phyloP scores from a whole-genome alignment of 2,113 vertebrate species.

The Sinocyclocheilus rhinocerous region DNA sequence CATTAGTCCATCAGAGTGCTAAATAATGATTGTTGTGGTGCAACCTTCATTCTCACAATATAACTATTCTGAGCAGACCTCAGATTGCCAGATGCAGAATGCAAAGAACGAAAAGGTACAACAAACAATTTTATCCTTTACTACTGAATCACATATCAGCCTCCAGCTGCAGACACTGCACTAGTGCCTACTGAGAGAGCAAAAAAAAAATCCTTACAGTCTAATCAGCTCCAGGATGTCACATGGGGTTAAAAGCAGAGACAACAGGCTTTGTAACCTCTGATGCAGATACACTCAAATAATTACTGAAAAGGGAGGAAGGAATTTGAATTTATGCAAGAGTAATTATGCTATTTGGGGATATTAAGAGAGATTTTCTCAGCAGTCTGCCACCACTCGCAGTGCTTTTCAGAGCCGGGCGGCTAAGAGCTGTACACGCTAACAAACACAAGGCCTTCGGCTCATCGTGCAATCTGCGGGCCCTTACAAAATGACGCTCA shows the following conservation, averaged over 20 bases:
- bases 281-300: constrained; percentile 62
- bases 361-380: constrained; percentile 62
- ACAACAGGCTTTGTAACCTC: constrained; percentile 63
- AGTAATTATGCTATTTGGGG: constrained; percentile 63
- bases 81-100: background rate
- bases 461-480: constrained; percentile 64
- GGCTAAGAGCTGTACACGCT: constrained; percentile 52
- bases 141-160: background rate
- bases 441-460: constrained; percentile 56
- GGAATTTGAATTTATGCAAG: constrained; percentile 63
- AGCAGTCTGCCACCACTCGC: constrained; percentile 54
- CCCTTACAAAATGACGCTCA: constrained; percentile 58
- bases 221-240: constrained; percentile 62
- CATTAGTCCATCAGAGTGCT: background rate
- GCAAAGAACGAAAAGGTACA: background rate
- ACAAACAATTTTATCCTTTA: constrained; percentile 16
- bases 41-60: background rate
- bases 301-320: constrained; percentile 53
- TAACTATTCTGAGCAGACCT: background rate
- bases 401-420: constrained; percentile 47
- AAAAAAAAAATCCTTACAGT: constrained; percentile 44
- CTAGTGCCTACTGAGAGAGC: constrained; percentile 17
- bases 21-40: background rate
- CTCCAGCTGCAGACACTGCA: constrained; percentile 37
- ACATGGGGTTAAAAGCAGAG: constrained; percentile 59